A percentile compares a stretch with the other conserved stretches of the same genome.
phyloP scores from a whole-genome alignment of 2,888 invertebrate species.

The Osedax fenrisi region DNA sequence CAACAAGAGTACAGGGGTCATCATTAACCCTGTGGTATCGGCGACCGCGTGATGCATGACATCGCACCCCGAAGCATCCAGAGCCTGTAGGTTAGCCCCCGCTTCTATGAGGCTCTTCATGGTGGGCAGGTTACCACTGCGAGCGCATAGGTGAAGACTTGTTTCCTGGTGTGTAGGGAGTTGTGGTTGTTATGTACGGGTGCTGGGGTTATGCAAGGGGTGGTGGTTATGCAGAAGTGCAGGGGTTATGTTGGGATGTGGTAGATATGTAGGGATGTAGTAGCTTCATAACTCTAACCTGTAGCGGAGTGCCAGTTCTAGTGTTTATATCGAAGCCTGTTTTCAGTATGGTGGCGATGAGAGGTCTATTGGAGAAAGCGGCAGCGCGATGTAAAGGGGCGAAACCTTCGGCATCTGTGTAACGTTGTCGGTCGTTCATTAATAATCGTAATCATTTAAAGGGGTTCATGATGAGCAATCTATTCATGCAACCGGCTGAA shows the following conservation, averaged over 20 bases:
- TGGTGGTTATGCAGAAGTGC: no score
- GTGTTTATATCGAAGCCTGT: neutral
- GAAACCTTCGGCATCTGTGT: no score
- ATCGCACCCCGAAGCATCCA: neutral
- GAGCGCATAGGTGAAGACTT: neutral
- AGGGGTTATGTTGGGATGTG: no score
- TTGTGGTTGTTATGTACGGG: no score
- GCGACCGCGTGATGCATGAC: neutral
- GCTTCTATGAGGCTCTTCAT: neutral
- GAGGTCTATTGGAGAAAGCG: neutral
- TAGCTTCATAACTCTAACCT: neutral
- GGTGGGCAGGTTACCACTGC: neutral
- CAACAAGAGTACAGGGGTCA: no score
- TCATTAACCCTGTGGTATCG: neutral
- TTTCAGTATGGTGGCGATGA: neutral
- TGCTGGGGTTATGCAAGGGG: no score
- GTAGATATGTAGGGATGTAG: no score
- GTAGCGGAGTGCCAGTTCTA: neutral
- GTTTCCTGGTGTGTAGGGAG: no score
- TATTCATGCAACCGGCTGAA: no score
- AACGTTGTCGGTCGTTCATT: no score
- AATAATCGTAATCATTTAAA: no score
- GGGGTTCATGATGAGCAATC: no score
- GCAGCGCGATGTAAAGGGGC: neutral
- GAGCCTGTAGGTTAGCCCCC: neutral